Evolutionary conservation across 2,113 vertebrate genomes (phyloP), one percentile per base, ranked within the genome.

Genomic region (Macquaria australasica): DNA sequence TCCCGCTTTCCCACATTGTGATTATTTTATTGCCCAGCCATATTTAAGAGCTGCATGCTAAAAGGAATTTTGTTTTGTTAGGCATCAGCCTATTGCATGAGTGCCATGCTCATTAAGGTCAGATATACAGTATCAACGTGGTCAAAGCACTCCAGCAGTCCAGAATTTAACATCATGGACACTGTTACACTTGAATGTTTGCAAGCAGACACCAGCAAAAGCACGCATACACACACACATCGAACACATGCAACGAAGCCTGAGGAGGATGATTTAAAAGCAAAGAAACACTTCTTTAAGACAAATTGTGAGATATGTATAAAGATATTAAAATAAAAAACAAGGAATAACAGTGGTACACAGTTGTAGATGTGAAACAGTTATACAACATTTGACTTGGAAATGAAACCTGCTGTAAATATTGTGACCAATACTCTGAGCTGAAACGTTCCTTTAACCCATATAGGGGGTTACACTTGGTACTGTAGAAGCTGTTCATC

Each of bases 241-340:
- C 25, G 18, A 20, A 73, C 68, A 69, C 62, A 73, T 37, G 37
- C 43, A 73, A 51, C 56, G 10, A 82, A 71, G 71, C 73, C 78
- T 55, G 67, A 88, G 64, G 53, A 76, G 64, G 53, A 76, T 16
- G 58, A 76, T 59, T 68, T 18, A 59, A 74, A 82, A 68, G 56
- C 56, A 23, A 79, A 75, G 48, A 23, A 59, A 83, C 55, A 51
- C 66, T 71, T 74, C 11, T 85, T 90, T 86, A 92, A 94, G 91
- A 93, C 88, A 89, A 34, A 76, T 28, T 75, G 90, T 91, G 84
- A 89, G 34, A 88, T 79, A 88, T 67, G 60, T 81, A 59, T 53
- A 48, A 77, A 63, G 39, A 82, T 11, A 78, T 48, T 37, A 8
- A 82, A 34, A 63, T 6, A 16, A 62, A 45, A 48, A 51, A 37